Conservation (phyloP, 2,113 vertebrate genomes). For the Hemiprocne comata region DNA sequence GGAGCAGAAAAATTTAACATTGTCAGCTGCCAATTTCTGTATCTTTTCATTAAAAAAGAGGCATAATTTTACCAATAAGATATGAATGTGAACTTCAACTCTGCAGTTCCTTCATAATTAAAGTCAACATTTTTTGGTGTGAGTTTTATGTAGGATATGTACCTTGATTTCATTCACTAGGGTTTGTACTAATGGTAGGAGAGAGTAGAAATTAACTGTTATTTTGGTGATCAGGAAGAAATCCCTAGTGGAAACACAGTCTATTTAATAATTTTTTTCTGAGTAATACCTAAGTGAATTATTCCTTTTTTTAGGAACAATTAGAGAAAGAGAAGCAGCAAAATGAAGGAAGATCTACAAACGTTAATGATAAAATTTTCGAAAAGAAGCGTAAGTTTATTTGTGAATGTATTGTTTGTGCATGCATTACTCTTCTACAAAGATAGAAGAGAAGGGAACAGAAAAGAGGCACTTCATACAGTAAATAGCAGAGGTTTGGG, state of each 20-base stretch:
- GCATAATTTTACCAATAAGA: not conserved
- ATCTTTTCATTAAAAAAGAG: not conserved
- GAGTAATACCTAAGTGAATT: not conserved
- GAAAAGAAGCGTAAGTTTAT: slow-evolving; percentile 86
- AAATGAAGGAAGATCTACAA: slow-evolving; percentile 76
- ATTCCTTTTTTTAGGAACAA: slow-evolving; percentile 77
- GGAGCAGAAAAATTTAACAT: not conserved
- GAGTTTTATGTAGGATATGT: not conserved
- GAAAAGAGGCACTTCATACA: not conserved
- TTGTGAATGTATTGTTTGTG: not conserved
- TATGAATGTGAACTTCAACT: not conserved
- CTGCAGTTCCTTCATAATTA: not conserved
- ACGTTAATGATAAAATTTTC: slow-evolving; percentile 76
- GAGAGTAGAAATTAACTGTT: not conserved
- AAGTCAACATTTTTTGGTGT: not conserved
- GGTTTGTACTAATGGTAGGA: not conserved
- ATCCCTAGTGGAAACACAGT: not conserved
- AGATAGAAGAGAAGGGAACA: not conserved
- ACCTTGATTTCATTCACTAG: not conserved
- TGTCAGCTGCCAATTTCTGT: not conserved
- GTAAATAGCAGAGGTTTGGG: not conserved
- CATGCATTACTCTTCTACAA: not conserved
- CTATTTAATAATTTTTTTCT: not conserved
- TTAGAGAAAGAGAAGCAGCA: slow-evolving; percentile 87
- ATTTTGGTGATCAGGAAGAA: not conserved